phyloP scores from a whole-genome alignment of 2,113 vertebrate genomes.

The Lepus americanus region DNA sequence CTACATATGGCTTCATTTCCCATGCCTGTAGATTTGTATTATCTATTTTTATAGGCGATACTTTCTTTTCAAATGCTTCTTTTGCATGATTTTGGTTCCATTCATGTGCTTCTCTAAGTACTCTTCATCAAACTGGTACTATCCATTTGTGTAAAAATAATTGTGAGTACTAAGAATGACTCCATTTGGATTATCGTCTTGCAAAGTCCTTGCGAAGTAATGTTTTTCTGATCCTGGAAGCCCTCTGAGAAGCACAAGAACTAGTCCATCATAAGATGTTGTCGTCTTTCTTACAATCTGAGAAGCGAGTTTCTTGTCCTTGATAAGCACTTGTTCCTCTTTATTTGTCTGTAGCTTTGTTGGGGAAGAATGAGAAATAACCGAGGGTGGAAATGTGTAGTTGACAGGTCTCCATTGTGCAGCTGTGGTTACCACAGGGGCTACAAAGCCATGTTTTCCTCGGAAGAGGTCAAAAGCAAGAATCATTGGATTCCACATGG shows the following conservation, averaged over 20 bases:
- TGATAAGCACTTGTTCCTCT: constrained; percentile 82
- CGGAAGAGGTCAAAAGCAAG: constrained; percentile 88
- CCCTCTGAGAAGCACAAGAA: constrained; percentile 96
- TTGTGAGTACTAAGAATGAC: constrained; percentile 95
- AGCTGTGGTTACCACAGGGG: constrained; percentile 89
- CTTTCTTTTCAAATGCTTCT: constrained; percentile 93
- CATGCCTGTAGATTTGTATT: constrained; percentile 98
- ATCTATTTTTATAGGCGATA: constrained; percentile 96
- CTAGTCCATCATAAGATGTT: constrained; percentile 90
- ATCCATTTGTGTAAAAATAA: constrained; percentile 92
- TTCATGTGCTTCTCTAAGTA: constrained; percentile 93
- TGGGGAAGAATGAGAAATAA: constrained; percentile 86
- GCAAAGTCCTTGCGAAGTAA: constrained; percentile 93
- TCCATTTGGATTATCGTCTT: constrained; percentile 93
- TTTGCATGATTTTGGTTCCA: constrained; percentile 96
- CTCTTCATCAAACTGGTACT: constrained; percentile 91
- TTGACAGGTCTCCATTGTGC: constrained; percentile 85
- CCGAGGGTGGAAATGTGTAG: constrained; percentile 81
- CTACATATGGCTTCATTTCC: constrained; percentile 99
- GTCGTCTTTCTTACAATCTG: constrained; percentile 88
- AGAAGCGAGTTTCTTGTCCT: constrained; percentile 79
- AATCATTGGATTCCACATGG: constrained; percentile 91
- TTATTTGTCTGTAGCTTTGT: constrained; percentile 88
- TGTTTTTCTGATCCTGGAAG: constrained; percentile 98
- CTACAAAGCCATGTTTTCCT: constrained; percentile 90